phyloP scores from a whole-genome alignment of 2,888 invertebrate genomes.

The Gortyna flavago region DNA sequence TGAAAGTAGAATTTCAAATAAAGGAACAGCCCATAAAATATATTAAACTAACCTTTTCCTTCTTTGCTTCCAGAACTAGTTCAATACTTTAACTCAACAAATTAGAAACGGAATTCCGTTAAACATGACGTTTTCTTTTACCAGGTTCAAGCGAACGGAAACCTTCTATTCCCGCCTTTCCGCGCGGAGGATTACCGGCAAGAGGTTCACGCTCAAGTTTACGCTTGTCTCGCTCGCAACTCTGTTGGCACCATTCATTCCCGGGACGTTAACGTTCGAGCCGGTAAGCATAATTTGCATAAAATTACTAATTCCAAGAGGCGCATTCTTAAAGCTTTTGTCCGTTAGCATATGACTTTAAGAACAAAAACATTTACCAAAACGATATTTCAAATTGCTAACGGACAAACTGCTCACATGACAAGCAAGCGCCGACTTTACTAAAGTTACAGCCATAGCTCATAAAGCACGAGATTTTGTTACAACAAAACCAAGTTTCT shows the following conservation, averaged over 20 bases:
- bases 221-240: slow-evolving; percentile 97
- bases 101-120: background rate
- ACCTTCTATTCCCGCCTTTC: slow-evolving; percentile 98
- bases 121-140: slow-evolving; percentile 9
- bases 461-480: slow-evolving; percentile 51
- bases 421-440: slow-evolving; percentile 25
- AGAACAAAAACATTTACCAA: slow-evolving; percentile 29
- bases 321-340: slow-evolving; percentile 57
- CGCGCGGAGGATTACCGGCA: slow-evolving; percentile 97
- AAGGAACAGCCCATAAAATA: slow-evolving; percentile 9
- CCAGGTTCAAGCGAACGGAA: slow-evolving; percentile 96
- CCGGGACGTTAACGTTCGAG: slow-evolving; percentile 97
- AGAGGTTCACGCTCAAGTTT: slow-evolving; percentile 98
- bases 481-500: slow-evolving; percentile 55
- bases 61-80: background rate
- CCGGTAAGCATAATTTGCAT: slow-evolving; percentile 92
- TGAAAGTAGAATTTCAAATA: background rate
- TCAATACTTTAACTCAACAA: background rate
- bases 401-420: slow-evolving; percentile 48
- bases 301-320: slow-evolving; percentile 60
- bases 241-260: slow-evolving; percentile 97
- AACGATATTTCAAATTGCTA: slow-evolving; percentile 39
- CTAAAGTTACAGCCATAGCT: slow-evolving; percentile 41
- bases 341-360: slow-evolving; percentile 40
- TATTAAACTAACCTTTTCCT: background rate